A percentile compares a stretch with the other conserved stretches of the same genome.
These are phyloP conservation scores for Megaustenia siamemsis DNA, from an alignment of 2,888 invertebrate genomes.

Conservation along the genomic window DNA sequence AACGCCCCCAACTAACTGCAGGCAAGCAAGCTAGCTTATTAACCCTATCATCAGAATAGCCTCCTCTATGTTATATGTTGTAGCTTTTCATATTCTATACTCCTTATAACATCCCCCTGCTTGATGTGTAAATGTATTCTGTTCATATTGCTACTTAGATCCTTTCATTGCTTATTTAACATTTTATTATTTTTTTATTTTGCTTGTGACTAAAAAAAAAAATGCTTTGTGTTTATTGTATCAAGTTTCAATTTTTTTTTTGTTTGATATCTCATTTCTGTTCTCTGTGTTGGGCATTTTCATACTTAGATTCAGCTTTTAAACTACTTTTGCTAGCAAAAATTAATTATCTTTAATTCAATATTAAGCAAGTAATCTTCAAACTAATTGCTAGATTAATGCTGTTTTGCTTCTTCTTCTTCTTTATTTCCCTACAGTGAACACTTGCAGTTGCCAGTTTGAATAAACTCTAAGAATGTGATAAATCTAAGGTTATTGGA, in stretches of 20 bases:
- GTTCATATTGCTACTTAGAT: neutral
- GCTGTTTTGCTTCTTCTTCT: too few species aligned
- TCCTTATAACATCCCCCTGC: conserved; percentile 2
- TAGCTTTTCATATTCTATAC: neutral
- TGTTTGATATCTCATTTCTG: neutral
- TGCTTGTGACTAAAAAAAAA: too few species aligned
- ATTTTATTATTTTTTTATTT: neutral
- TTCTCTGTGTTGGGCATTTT: neutral
- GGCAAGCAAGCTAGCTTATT: conserved; percentile 67
- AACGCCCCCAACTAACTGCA: conserved; percentile 73
- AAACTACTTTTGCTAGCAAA: too few species aligned
- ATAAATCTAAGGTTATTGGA: too few species aligned
- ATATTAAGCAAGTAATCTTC: too few species aligned
- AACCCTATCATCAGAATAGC: neutral
- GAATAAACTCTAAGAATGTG: too few species aligned
- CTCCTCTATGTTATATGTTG: neutral
- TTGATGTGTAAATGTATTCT: conserved; percentile 2
- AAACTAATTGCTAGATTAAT: too few species aligned
- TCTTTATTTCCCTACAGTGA: too few species aligned
- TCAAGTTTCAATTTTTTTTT: neutral
- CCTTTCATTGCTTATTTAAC: neutral
- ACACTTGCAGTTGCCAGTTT: too few species aligned
- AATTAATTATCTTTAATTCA: too few species aligned
- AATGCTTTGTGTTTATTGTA: too few species aligned
- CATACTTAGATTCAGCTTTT: too few species aligned